These are phyloP conservation scores for Atopsyche davidsoni DNA, from an alignment of 1,140 invertebrate species.

Conservation along the genomic window DNA sequence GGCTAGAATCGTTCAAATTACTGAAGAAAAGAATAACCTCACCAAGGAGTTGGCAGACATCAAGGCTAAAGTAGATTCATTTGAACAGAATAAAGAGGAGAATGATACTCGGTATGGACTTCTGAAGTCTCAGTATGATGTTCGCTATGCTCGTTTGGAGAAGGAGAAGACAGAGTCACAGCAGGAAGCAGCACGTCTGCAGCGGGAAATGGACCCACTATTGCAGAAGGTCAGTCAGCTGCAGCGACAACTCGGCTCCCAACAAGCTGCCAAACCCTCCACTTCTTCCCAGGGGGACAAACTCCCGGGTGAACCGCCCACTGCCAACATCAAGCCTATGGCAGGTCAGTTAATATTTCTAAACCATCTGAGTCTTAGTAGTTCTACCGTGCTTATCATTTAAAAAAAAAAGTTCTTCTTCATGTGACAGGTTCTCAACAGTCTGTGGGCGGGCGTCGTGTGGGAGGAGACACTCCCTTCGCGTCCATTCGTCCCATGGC, in stretches of 20 bases:
- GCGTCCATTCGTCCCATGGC: constrained; percentile 91
- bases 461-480: constrained; percentile 70
- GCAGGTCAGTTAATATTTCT: constrained; percentile 53
- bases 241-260: constrained; percentile 70
- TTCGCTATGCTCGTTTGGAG: constrained; percentile 61
- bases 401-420: background rate
- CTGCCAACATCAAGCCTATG: constrained; percentile 93
- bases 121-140: constrained; percentile 68
- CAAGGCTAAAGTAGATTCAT: constrained; percentile 50
- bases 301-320: constrained; percentile 69
- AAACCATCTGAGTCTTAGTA: background rate
- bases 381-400: background rate
- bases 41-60: constrained; percentile 56
- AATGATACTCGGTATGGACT: constrained; percentile 54
- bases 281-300: constrained; percentile 62
- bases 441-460: constrained; percentile 55
- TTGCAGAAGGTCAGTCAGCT: constrained; percentile 66
- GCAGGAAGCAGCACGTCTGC: constrained; percentile 54
- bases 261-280: constrained; percentile 61
- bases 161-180: constrained; percentile 69
- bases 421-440: constrained; percentile 36
- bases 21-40: constrained; percentile 57
- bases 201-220: constrained; percentile 68
- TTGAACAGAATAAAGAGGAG: constrained; percentile 49
- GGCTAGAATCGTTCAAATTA: constrained; percentile 62